Evolutionary conservation across 2,797 vertebrate species (phyloP), one percentile per base, ranked within the genome.

Genomic region (Cirrhinus molitorella): DNA sequence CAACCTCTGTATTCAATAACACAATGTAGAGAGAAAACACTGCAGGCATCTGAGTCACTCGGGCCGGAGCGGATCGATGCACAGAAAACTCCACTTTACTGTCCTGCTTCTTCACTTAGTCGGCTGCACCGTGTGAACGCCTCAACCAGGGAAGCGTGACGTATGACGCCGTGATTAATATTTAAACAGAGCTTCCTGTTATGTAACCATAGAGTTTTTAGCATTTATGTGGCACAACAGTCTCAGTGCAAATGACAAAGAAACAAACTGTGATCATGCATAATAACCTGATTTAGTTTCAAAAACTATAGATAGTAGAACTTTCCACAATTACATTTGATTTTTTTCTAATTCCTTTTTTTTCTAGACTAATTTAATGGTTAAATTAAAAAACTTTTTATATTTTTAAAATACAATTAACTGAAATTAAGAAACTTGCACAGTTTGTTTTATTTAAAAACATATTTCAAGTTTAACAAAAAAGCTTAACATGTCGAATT

Each of bases 151-250:
- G 4, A 25, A 28, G 16, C 4, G 4, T 21, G 14, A 76, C 16
- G 23, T 21, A 28, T 63, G 23, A 21, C 23, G 12, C 23, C 2
- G 23, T 10, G 1, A 47, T 61, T 47, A 47, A 61, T 47, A 47
- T 63, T 61, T 45, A 59, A 61, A 12, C 55, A 61, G 74, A 61
- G 74, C 34, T 25, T 25, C 61, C 14, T 76, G 55, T 76, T 61
- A 12, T 61, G n/a, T 19, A 61, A 28, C 34, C n/a, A 45, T 61
- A 59, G 53, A 59, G 73, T 21, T 74, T 40, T 40, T 43, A 43
- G 74, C 55, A 61, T 59, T 37, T 7, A 7, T 16, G 37, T 25
- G 34, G 16, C 16, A 45, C 4, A 3, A 43, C 7, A 28, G n/a
- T 16, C 5, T 37, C 14, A 43, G 13, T 13, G 4, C 28, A 21